A percentile compares a stretch with the other conserved stretches of the same genome.
These are phyloP conservation scores for Mythimna loreyi DNA, from an alignment of 2,888 invertebrate genomes.

Conservation along the genomic window DNA sequence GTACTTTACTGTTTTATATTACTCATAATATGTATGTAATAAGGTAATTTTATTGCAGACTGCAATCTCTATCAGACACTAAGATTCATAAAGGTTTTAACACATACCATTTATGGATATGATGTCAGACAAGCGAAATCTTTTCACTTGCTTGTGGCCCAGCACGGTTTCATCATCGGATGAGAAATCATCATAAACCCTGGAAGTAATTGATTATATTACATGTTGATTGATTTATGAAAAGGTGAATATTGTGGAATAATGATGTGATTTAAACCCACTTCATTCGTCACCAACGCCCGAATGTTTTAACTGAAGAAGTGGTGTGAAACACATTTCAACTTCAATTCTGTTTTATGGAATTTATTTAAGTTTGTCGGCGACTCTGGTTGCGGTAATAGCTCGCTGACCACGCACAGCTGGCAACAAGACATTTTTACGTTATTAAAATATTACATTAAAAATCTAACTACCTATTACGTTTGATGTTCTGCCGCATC, in stretches of 20 bases:
- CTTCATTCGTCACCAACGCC: slow-evolving; percentile 66
- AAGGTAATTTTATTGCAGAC: too few relatives aligned
- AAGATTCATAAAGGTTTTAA: background rate
- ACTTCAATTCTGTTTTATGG: background rate
- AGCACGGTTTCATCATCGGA: slow-evolving; percentile 82
- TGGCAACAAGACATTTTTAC: slow-evolving; percentile 42
- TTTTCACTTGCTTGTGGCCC: slow-evolving; percentile 78
- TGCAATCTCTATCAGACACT: too few relatives aligned
- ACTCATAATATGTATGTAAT: too few relatives aligned
- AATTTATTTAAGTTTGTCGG: background rate
- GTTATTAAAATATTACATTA: slow-evolving; percentile 74
- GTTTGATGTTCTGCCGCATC: slow-evolving; percentile 80
- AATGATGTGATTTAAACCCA: slow-evolving; percentile 64
- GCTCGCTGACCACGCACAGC: background rate
- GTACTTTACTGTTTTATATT: too few relatives aligned
- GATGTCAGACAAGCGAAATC: slow-evolving; percentile 74
- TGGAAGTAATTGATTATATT: slow-evolving; percentile 64
- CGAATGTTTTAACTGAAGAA: background rate
- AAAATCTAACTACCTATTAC: slow-evolving; percentile 86
- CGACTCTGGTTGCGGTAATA: background rate
- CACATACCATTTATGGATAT: slow-evolving; percentile 79
- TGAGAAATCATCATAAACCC: slow-evolving; percentile 82
- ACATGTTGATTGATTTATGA: background rate
- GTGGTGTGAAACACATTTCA: background rate
- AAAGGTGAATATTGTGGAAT: background rate